Evolutionary conservation across 2,113 vertebrate genomes (phyloP).

Genomic region (Pipra filicauda): DNA sequence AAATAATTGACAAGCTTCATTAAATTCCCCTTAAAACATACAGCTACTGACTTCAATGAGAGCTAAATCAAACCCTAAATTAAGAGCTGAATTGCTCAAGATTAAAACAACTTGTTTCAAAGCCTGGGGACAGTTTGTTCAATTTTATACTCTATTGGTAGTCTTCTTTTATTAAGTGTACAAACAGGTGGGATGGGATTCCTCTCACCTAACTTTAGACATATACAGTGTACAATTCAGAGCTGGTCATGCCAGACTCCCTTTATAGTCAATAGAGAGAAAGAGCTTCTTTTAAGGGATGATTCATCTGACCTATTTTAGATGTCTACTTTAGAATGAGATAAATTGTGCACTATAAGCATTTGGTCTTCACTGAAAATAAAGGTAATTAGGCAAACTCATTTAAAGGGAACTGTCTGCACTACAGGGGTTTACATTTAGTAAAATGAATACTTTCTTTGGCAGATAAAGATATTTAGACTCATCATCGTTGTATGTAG

Average conservation of each 20-base stretch:
- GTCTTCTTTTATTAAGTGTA: slow-evolving; percentile 15
- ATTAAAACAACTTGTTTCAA: slow-evolving; percentile 43
- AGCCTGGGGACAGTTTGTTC: slow-evolving; percentile 22
- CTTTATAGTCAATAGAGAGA: not conserved
- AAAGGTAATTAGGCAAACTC: slow-evolving; percentile 17
- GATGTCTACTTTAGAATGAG: slow-evolving; percentile 9
- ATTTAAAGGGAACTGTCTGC: slow-evolving; percentile 15
- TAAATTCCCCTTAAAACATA: slow-evolving; percentile 42
- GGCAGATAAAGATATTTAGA: not conserved
- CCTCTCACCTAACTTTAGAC: not conserved
- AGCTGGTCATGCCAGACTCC: slow-evolving; percentile 1
- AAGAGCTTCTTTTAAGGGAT: not conserved
- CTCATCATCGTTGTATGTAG: not conserved
- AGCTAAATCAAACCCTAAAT: slow-evolving; percentile 33
- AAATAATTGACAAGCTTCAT: slow-evolving; percentile 30
- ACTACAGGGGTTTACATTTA: not conserved
- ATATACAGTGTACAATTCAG: not conserved
- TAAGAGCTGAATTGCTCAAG: slow-evolving; percentile 24
- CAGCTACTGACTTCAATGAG: slow-evolving; percentile 15
- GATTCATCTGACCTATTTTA: slow-evolving; percentile 50
- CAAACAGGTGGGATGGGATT: slow-evolving; percentile 48
- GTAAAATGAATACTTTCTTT: not conserved
- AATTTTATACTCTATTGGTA: slow-evolving; percentile 12
- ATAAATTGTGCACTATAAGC: not conserved
- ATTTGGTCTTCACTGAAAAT: slow-evolving; percentile 1